phyloP scores from a whole-genome alignment of 2,797 vertebrate species.

The Tamandua tetradactyla region DNA sequence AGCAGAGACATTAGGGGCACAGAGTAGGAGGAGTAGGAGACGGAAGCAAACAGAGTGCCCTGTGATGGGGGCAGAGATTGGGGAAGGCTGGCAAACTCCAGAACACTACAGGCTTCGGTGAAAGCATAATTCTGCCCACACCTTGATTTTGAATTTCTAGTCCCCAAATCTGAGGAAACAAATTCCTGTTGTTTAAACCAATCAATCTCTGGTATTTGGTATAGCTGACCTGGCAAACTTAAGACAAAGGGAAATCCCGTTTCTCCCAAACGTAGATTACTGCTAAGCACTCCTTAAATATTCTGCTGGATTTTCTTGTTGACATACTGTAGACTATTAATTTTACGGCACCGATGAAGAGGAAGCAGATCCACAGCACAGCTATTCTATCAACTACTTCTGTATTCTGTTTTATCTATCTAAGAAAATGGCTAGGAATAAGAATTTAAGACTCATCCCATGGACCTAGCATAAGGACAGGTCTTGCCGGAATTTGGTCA shows the following conservation, averaged over 20 bases:
- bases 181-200: no score
- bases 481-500: neutral
- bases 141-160: no score
- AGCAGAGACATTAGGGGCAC: no score
- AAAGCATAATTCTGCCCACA: no score
- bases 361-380: neutral
- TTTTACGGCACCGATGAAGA: neutral
- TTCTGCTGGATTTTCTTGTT: neutral
- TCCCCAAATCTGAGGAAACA: no score
- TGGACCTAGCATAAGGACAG: neutral
- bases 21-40: no score
- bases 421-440: neutral
- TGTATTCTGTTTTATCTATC: neutral
- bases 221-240: no score
- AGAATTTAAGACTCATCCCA: neutral
- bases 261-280: neutral
- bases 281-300: neutral
- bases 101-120: no score
- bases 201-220: no score
- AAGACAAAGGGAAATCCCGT: neutral
- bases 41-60: no score
- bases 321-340: neutral
- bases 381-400: neutral
- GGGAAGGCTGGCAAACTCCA: no score
- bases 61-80: no score